A percentile compares a stretch with the other conserved stretches of the same genome.
Conservation (phyloP, 2,113 vertebrate species). For the Corythoichthys intestinalis region DNA sequence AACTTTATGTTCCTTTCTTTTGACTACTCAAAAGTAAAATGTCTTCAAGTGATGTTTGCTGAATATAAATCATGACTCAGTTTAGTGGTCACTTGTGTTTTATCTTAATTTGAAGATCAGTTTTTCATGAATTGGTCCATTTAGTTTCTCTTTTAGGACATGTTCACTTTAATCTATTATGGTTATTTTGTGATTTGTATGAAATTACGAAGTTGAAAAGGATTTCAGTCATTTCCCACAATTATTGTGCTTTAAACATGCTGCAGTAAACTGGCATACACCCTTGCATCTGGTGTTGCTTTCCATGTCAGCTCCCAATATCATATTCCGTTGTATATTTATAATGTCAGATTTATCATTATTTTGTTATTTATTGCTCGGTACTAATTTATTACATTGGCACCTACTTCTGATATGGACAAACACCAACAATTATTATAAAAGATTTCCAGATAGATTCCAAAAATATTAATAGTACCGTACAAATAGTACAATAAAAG, state of each 20-base stretch:
- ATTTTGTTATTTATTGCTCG: no score
- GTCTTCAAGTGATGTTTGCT: not conserved
- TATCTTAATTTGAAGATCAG: not conserved
- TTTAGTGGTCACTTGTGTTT: not conserved
- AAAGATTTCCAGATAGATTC: no score
- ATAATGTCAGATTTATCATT: not conserved
- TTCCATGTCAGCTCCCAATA: no score
- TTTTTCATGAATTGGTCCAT: not conserved
- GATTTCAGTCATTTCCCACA: not conserved
- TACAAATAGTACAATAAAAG: no score
- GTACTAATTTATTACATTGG: no score
- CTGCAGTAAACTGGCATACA: not conserved
- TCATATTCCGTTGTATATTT: not conserved
- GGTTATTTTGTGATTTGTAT: not conserved
- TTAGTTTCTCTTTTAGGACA: not conserved
- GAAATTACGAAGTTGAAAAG: not conserved
- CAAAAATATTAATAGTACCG: no score
- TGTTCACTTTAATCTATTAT: not conserved
- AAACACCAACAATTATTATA: no score
- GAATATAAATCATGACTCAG: not conserved
- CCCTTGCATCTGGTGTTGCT: not conserved
- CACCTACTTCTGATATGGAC: no score
- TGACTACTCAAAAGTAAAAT: not conserved
- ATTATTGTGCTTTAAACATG: not conserved
- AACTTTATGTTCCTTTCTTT: not conserved